Evolutionary conservation across 92 coral and sea anemone species (phyloP).

Genomic region (Parazoanthus swiftii): DNA sequence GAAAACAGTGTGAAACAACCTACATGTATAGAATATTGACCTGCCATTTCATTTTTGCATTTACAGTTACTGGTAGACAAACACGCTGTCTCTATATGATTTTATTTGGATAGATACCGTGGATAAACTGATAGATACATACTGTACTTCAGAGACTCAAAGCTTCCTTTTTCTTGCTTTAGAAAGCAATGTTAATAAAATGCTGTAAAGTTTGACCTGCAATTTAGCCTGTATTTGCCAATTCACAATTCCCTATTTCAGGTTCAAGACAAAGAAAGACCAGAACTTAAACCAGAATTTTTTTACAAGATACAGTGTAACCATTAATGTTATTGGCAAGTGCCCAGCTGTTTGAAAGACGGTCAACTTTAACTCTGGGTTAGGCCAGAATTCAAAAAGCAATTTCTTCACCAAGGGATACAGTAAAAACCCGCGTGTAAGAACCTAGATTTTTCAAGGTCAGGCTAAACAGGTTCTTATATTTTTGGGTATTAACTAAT

Average conservation of each 20-base stretch:
- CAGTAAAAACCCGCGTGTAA: no score
- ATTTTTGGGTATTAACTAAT: no score
- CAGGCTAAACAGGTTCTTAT: no score
- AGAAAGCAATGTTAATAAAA: not conserved
- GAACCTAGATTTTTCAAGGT: no score
- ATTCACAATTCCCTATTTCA: not conserved
- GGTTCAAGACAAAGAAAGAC: no score
- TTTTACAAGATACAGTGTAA: no score
- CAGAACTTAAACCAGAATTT: no score
- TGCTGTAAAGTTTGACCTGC: not conserved
- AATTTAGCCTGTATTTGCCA: not conserved
- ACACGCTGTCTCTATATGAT: not conserved
- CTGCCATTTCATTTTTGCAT: constrained; percentile 2
- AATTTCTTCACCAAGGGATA: no score
- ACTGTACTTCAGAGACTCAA: not conserved
- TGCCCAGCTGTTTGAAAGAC: no score
- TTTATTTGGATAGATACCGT: not conserved
- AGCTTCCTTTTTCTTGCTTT: not conserved
- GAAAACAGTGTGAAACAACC: constrained; percentile 8
- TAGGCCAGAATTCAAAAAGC: no score
- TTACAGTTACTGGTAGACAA: constrained; percentile 7
- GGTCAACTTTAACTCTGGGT: no score
- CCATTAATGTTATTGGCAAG: no score
- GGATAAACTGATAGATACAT: constrained; percentile 6
- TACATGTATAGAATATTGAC: constrained; percentile 2